These are phyloP conservation scores for Sebastes iracundus DNA, from an alignment of 2,797 vertebrate genomes.

Conservation along the genomic window DNA sequence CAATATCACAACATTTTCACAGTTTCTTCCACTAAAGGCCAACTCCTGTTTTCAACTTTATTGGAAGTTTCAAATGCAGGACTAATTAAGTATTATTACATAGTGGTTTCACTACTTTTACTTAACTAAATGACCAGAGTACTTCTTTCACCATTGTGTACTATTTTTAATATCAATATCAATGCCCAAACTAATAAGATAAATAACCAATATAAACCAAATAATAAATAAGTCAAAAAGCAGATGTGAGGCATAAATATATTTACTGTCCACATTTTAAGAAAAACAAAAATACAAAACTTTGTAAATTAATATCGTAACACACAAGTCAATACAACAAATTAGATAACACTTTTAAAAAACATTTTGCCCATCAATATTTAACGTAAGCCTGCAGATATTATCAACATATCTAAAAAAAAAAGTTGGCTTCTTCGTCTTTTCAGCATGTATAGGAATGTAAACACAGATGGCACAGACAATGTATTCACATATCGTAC, in stretches of 20 bases:
- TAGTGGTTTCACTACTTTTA: not conserved
- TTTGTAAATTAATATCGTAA: not conserved
- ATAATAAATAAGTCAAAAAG: not conserved
- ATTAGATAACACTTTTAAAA: not conserved
- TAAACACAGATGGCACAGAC: constrained; percentile 29
- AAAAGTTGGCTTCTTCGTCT: not conserved
- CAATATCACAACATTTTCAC: not conserved
- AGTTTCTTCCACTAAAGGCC: not conserved
- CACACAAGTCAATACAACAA: constrained; percentile 36
- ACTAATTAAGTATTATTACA: not conserved
- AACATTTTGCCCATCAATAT: not conserved
- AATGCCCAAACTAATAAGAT: not conserved
- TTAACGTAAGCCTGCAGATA: not conserved
- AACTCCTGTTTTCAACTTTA: not conserved
- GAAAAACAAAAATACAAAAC: not conserved
- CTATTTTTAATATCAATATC: too few relatives aligned
- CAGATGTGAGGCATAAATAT: not conserved
- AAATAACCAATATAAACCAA: not conserved
- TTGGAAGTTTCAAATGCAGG: not conserved
- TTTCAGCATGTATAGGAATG: not conserved
- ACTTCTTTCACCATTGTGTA: not conserved
- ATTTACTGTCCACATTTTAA: constrained; percentile 9
- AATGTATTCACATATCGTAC: not conserved
- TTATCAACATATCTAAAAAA: not conserved
- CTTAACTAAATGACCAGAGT: not conserved